Evolutionary conservation across 2,888 invertebrate species (phyloP).

Genomic region (Lasioglossum leucozonium): DNA sequence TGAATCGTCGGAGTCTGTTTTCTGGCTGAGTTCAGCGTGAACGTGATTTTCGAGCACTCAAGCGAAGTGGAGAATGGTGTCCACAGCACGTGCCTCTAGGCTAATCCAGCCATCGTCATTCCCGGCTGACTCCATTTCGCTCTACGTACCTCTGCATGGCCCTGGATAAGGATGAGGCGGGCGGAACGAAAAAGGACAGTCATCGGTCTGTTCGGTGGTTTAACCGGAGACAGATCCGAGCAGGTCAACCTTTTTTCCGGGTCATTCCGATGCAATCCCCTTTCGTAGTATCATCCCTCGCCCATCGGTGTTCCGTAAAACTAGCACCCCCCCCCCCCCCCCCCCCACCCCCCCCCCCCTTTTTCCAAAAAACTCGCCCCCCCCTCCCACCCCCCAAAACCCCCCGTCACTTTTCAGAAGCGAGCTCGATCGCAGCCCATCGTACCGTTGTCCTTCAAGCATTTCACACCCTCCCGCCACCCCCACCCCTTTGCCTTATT

Average conservation of each 20-base stretch:
- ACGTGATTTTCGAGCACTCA: conserved; percentile 81
- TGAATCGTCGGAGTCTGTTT: conserved; percentile 74
- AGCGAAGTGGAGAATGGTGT: conserved; percentile 81
- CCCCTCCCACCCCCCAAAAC: too few species aligned
- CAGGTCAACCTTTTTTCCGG: conserved; percentile 31
- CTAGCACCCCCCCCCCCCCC: background rate
- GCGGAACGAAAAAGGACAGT: conserved; percentile 33
- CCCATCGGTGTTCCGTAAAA: background rate
- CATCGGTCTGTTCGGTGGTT: conserved; percentile 58
- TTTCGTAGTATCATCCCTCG: conserved; percentile 7
- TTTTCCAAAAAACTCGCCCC: too few species aligned
- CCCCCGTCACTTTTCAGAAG: background rate
- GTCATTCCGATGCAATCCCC: conserved; percentile 42
- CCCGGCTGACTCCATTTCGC: conserved; percentile 70
- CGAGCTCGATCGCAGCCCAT: background rate
- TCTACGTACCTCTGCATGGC: conserved; percentile 51
- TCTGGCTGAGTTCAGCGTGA: conserved; percentile 74
- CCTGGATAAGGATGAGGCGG: conserved; percentile 30
- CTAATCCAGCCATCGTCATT: conserved; percentile 80
- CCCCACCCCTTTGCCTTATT: background rate
- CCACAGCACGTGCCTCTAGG: conserved; percentile 77
- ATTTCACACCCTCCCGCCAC: too few species aligned
- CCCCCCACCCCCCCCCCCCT: background rate
- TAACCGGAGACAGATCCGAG: conserved; percentile 49
- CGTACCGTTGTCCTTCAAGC: background rate